Conservation (phyloP, 2,113 vertebrate genomes). For the Tachysurus vachellii region DNA sequence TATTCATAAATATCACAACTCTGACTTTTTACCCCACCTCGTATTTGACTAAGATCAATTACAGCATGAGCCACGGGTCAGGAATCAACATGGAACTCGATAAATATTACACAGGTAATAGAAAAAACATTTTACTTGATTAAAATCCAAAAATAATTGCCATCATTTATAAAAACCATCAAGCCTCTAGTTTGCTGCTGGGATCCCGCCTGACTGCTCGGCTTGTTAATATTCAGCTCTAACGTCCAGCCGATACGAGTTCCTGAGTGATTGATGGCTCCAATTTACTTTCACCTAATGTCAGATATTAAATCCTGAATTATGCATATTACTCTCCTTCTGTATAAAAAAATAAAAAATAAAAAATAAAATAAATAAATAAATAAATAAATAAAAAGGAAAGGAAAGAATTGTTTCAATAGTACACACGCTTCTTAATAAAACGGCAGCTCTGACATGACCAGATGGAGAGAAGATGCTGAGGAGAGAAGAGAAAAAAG, state of each 20-base stretch:
- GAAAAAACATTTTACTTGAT: slow-evolving; percentile 38
- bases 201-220: slow-evolving; percentile 59
- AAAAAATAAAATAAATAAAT: too few species aligned
- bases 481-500: not conserved
- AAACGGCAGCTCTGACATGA: not conserved
- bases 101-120: slow-evolving; percentile 48
- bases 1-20: not conserved
- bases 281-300: slow-evolving; percentile 68
- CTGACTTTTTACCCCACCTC: not conserved
- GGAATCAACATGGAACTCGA: slow-evolving; percentile 58
- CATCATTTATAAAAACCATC: slow-evolving; percentile 61
- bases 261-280: slow-evolving; percentile 71
- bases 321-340: slow-evolving; percentile 65
- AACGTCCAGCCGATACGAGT: slow-evolving; percentile 62
- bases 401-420: not conserved
- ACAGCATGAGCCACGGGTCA: slow-evolving; percentile 31
- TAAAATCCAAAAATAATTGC: slow-evolving; percentile 65
- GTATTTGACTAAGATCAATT: slow-evolving; percentile 7
- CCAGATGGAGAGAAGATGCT: not conserved
- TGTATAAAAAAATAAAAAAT: not conserved
- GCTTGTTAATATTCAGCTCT: slow-evolving; percentile 62
- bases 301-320: slow-evolving; percentile 73
- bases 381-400: not conserved
- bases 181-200: slow-evolving; percentile 58
- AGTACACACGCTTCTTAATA: not conserved